A percentile compares a stretch with the other conserved stretches of the same genome.
Conservation (phyloP, 2,888 invertebrate species). For the Oegoconia quadripuncta region DNA sequence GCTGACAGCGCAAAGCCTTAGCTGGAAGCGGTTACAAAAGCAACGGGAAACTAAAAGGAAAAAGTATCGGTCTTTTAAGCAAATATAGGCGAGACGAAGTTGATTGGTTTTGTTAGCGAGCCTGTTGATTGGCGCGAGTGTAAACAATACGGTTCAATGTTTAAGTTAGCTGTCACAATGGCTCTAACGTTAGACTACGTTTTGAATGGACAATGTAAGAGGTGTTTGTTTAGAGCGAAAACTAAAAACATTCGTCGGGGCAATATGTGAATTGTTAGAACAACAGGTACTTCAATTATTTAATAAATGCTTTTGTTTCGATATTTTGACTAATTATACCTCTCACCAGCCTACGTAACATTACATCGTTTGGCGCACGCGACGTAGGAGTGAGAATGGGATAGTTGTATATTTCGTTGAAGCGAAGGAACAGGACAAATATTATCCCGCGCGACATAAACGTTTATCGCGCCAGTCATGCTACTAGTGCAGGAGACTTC, state of each 20-base stretch:
- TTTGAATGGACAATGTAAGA: slow-evolving; percentile 45
- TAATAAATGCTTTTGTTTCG: no score
- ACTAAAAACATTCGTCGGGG: background rate
- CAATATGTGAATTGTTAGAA: no score
- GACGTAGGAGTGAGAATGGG: no score
- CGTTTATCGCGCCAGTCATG: no score
- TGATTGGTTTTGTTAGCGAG: slow-evolving; percentile 79
- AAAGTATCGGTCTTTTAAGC: slow-evolving; percentile 73
- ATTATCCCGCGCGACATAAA: no score
- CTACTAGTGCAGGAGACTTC: no score
- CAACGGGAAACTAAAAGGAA: slow-evolving; percentile 72
- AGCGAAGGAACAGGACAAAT: no score
- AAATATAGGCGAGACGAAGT: slow-evolving; percentile 79
- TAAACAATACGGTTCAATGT: slow-evolving; percentile 73
- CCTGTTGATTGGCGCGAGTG: slow-evolving; percentile 75
- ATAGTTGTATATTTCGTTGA: no score
- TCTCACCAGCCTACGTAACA: no score
- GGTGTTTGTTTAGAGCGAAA: slow-evolving; percentile 24
- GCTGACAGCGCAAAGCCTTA: background rate
- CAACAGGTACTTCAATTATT: no score
- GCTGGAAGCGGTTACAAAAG: slow-evolving; percentile 4
- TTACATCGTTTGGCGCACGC: no score
- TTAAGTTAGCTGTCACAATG: slow-evolving; percentile 73
- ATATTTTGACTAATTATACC: no score
- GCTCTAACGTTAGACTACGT: slow-evolving; percentile 49